Evolutionary conservation across 2,888 invertebrate genomes (phyloP), one percentile per base, ranked within the genome.

Genomic region (Crocallis elinguaria): DNA sequence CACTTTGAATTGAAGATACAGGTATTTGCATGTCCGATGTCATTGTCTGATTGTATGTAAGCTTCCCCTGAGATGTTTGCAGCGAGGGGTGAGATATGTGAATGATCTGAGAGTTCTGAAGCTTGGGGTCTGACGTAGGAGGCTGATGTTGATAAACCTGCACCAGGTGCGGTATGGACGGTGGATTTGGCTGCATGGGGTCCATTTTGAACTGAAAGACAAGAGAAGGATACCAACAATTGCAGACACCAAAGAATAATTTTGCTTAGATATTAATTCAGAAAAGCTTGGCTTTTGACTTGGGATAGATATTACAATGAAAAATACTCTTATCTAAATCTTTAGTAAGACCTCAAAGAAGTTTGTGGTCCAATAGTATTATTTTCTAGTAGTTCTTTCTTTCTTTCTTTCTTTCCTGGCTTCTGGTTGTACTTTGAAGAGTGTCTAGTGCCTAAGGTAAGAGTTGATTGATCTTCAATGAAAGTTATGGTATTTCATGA

Each of bases 61-160:
- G 66, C 62, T 85, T 88, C 1, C 79, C 84, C 41, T 88, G 84
- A 1, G 82, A 67, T 1, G 77, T 64, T 48, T 81, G 77, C 0
- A 87, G 51, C 0, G 78, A 71, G 1, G 84, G 82, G 36, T 88
- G 88, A 0, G 83, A 62, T 35, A 84, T 73, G 57, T 87, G 76
- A 37, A 88, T 81, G 23, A 84, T 76, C 44, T 81, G 82, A 7
- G 79, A 71, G 39, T 72, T 84, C 41, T 77, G 77, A 7, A 80
- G 64, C 48, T 79, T 81, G 0, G 73, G 39, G 27, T 66, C 70
- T 0, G 76, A 60, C 2, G 74, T 66, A 0, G 82, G 61, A 0
- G 82, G 79, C 56, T 84, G 83, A 57, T 83, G 81, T 58, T 85
- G 84, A 57, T 83, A 88, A 0, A 89, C 82, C 64, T 87, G 89